A percentile compares a stretch with the other conserved stretches of the same genome.
Conservation (phyloP, 2,797 vertebrate species). For the Streptopelia turtur region DNA sequence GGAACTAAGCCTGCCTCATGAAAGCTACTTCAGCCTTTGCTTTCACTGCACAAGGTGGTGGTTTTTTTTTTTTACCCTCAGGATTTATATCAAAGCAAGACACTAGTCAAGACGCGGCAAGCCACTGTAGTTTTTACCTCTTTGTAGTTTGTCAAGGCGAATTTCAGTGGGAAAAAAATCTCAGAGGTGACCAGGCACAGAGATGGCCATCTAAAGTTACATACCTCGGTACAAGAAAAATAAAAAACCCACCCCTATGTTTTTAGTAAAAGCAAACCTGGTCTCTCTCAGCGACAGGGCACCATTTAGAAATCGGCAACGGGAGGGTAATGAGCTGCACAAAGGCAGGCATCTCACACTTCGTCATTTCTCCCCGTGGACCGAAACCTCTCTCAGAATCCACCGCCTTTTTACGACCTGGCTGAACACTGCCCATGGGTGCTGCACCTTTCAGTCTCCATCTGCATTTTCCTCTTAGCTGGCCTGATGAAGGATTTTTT, state of each 20-base stretch:
- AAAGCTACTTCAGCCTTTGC: conserved; percentile 54
- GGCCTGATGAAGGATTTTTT: neutral
- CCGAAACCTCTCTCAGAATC: neutral
- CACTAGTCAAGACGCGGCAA: neutral
- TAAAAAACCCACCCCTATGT: conserved; percentile 12
- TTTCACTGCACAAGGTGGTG: neutral
- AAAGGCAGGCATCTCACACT: neutral
- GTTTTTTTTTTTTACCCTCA: conserved; percentile 10
- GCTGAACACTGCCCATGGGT: neutral
- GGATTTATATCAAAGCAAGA: conserved; percentile 48
- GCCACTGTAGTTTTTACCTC: conserved; percentile 3
- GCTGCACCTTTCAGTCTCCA: neutral
- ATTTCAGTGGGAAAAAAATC: neutral
- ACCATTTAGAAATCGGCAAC: neutral
- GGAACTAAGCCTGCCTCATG: conserved; percentile 37
- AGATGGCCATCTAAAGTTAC: conserved; percentile 43
- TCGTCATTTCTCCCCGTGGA: accelerated
- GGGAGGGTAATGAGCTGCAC: neutral
- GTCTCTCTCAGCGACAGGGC: neutral
- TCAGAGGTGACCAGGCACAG: conserved; percentile 39
- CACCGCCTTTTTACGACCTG: neutral
- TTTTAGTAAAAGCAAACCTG: conserved; percentile 53
- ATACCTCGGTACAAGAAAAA: neutral
- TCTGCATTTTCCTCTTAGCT: neutral
- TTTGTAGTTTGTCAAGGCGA: conserved; percentile 53